These are phyloP conservation scores for Teleiodes luculella DNA, from an alignment of 2,888 invertebrate genomes.

Conservation along the genomic window DNA sequence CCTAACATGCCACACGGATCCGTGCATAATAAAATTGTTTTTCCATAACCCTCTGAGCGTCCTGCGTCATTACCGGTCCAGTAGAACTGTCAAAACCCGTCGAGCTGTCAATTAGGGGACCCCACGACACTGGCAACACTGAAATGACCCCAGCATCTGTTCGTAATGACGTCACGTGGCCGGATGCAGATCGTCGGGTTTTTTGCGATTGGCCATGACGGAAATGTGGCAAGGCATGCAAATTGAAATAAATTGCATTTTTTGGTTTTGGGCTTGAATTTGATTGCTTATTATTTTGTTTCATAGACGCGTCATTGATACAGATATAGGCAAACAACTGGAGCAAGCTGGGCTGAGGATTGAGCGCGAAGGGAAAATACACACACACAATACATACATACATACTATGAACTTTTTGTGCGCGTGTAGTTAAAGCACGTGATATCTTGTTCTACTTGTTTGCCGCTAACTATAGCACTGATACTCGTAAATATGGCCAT, in stretches of 20 bases:
- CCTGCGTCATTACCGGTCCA: slow-evolving; percentile 9
- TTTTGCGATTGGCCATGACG: slow-evolving; percentile 7
- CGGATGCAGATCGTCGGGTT: slow-evolving; percentile 3
- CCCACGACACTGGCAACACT: slow-evolving; percentile 32
- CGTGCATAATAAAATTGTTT: slow-evolving; percentile 9
- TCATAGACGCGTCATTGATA: too few species aligned
- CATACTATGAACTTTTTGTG: too few species aligned
- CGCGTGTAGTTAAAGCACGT: too few species aligned
- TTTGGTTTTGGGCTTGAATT: not conserved
- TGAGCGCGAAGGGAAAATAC: too few species aligned
- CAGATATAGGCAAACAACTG: too few species aligned
- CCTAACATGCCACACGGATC: not conserved
- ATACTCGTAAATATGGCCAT: too few species aligned
- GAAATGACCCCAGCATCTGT: slow-evolving; percentile 45
- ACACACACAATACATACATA: too few species aligned
- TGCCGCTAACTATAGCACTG: too few species aligned
- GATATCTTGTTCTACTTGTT: too few species aligned
- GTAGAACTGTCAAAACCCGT: slow-evolving; percentile 34
- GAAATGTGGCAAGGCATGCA: not conserved
- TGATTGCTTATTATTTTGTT: not conserved
- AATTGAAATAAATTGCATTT: slow-evolving; percentile 5
- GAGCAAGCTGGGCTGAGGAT: too few species aligned
- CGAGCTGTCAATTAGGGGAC: slow-evolving; percentile 44
- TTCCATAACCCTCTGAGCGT: not conserved
- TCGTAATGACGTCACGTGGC: slow-evolving; percentile 58